Percentiles rank a stretch among this genome's conserved stretches.
Evolutionary conservation across 2,113 vertebrate genomes (phyloP).

Genomic region (Henicopernis longicauda): DNA sequence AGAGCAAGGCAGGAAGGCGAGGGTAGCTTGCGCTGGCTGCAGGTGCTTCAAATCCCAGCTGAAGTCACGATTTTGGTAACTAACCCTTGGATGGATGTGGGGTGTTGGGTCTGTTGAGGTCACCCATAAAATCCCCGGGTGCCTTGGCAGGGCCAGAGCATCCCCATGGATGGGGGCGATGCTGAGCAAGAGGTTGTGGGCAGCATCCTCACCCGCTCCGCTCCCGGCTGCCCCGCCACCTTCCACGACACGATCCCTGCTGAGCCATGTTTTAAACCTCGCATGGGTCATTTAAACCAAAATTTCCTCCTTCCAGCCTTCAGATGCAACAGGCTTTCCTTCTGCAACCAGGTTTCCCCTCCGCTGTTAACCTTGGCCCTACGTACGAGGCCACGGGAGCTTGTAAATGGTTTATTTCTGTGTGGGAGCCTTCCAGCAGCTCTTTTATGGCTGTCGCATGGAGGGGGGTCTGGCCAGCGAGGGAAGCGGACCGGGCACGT

Average conservation of each 20-base stretch:
- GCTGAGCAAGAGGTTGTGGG: background rate
- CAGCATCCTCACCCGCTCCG: background rate
- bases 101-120: background rate
- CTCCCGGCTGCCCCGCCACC: accelerated
- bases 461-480: background rate
- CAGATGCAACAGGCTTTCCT: background rate
- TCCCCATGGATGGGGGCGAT: accelerated
- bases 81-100: background rate
- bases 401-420: constrained; percentile 24
- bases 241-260: background rate
- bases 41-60: background rate
- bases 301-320: background rate
- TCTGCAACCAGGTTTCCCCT: background rate
- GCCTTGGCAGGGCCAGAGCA: background rate
- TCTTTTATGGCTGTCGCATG: background rate
- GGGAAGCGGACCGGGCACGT: background rate
- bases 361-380: background rate
- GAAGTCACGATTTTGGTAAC: accelerated
- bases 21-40: background rate
- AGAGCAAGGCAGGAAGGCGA: background rate
- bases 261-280: background rate
- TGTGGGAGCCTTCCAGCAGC: constrained; percentile 16
- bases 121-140: background rate
- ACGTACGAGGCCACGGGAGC: background rate
- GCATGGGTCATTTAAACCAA: background rate